These are phyloP conservation scores for Hirtodrosophila duncani DNA, from an alignment of 2,888 invertebrate species.

Conservation along the genomic window DNA sequence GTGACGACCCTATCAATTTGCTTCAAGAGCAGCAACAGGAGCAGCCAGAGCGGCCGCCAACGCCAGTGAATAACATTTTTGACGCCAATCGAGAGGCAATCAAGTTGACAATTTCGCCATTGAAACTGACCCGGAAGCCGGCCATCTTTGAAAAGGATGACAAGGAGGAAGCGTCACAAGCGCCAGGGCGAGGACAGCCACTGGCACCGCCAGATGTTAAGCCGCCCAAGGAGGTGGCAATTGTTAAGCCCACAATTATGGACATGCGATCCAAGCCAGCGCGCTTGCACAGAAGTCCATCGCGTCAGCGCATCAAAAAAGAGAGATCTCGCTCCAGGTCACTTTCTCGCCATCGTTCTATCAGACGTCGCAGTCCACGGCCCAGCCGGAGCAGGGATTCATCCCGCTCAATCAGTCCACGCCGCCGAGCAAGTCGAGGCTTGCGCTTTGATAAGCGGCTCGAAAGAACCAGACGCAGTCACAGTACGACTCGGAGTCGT, in stretches of 20 bases:
- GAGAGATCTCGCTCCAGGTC: constrained; percentile 45
- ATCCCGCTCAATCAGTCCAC: constrained; percentile 51
- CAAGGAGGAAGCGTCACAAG: constrained; percentile 37
- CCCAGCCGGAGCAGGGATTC: constrained; percentile 32
- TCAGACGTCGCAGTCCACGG: constrained; percentile 34
- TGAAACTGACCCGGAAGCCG: constrained; percentile 69
- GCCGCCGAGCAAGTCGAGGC: constrained; percentile 48
- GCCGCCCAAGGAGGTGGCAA: constrained; percentile 73
- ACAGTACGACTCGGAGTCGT: constrained; percentile 68
- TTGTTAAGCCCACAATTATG: constrained; percentile 75
- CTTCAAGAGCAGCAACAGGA: background rate
- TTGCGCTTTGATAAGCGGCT: constrained; percentile 31
- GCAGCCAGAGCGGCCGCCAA: constrained; percentile 5
- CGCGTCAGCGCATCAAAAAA: constrained; percentile 16
- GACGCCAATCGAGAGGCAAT: constrained; percentile 76
- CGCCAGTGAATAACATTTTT: constrained; percentile 71
- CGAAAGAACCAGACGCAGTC: constrained; percentile 40
- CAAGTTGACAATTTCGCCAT: constrained; percentile 74
- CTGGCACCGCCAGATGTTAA: too few relatives aligned
- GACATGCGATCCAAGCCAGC: constrained; percentile 50
- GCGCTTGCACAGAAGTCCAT: constrained; percentile 11
- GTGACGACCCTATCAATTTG: constrained; percentile 4
- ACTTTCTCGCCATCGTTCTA: constrained; percentile 34
- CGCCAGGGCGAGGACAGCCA: constrained; percentile 63
- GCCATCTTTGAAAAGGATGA: constrained; percentile 64